phyloP scores from a whole-genome alignment of 2,797 vertebrate genomes.

The Phrynocephalus forsythii region DNA sequence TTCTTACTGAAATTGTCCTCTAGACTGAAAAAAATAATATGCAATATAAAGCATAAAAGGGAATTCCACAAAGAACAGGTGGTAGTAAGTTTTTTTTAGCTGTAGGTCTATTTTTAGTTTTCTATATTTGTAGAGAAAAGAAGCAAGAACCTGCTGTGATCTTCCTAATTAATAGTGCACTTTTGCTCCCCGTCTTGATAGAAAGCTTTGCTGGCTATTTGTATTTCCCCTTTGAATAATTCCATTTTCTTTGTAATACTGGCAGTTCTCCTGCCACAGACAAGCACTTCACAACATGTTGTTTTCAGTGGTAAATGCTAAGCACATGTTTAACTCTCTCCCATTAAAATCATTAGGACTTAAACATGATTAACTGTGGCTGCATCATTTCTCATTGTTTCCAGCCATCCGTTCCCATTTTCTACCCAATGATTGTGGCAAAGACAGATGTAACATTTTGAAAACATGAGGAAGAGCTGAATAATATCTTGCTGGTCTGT shows the following conservation, averaged over 20 bases:
- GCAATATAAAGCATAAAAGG: neutral
- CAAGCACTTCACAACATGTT: conserved; percentile 8
- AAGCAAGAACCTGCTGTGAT: neutral
- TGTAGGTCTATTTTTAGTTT: neutral
- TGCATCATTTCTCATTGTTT: neutral
- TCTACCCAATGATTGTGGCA: neutral
- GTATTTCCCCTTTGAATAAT: neutral
- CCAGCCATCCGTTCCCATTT: neutral
- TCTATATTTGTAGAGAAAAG: neutral
- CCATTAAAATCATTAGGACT: conserved; percentile 17
- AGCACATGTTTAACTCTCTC: neutral
- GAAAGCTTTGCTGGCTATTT: neutral
- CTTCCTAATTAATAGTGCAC: neutral
- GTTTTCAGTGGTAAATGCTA: conserved; percentile 1
- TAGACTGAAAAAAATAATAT: neutral
- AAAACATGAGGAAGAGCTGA: neutral
- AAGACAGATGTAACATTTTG: neutral
- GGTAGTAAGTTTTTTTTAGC: neutral
- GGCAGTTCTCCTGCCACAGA: neutral
- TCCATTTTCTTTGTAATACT: neutral
- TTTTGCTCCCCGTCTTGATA: neutral
- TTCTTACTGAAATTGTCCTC: too few relatives aligned
- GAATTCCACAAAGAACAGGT: neutral
- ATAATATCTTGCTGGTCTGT: neutral
- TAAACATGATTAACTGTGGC: conserved; percentile 8